phyloP scores from a whole-genome alignment of 2,888 invertebrate genomes.

The Nycteola revayana region DNA sequence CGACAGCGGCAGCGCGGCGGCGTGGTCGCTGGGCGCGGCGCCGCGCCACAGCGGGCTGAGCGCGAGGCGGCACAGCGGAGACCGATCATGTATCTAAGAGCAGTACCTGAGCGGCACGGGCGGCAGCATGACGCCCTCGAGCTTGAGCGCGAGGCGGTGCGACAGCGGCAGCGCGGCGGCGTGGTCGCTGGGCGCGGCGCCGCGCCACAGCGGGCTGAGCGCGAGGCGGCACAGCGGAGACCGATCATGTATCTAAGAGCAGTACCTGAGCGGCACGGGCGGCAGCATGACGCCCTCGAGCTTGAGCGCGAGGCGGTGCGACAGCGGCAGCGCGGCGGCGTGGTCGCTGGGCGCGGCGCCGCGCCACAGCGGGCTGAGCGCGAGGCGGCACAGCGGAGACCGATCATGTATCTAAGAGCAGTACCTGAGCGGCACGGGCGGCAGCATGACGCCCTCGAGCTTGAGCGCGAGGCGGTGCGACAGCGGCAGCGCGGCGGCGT shows the following conservation, averaged over 20 bases:
- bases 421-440: constrained; percentile 84
- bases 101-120: constrained; percentile 84
- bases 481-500: constrained; percentile 90
- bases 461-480: constrained; percentile 94
- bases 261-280: constrained; percentile 84
- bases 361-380: neutral
- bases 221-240: constrained; percentile 49
- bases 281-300: constrained; percentile 94
- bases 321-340: constrained; percentile 90
- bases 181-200: constrained; percentile 85
- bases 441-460: constrained; percentile 94
- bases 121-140: constrained; percentile 93
- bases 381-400: constrained; percentile 49
- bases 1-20: constrained; percentile 91
- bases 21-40: constrained; percentile 86
- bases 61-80: constrained; percentile 49
- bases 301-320: constrained; percentile 93
- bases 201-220: neutral
- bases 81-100: neutral
- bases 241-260: neutral
- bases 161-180: constrained; percentile 92
- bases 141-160: constrained; percentile 94
- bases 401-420: neutral
- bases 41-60: neutral
- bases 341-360: constrained; percentile 45